These are phyloP conservation scores for Ophthalmolycus amberensis DNA, from an alignment of 2,113 vertebrate species.

Conservation along the genomic window DNA sequence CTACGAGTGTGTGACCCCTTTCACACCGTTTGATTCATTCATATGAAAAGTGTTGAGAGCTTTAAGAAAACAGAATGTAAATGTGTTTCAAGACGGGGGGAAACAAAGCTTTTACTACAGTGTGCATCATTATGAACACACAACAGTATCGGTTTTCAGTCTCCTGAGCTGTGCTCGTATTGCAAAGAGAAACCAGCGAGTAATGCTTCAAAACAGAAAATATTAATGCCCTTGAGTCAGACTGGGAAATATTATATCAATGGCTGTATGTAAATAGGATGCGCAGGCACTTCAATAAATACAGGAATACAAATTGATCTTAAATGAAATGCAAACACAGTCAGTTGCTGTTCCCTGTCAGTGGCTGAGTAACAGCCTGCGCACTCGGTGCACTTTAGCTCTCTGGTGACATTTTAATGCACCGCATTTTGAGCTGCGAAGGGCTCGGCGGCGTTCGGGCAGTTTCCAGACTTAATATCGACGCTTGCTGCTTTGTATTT, in stretches of 20 bases:
- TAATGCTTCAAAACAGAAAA: constrained; percentile 2
- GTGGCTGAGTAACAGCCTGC: not conserved
- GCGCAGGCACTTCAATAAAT: constrained; percentile 28
- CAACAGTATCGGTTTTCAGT: not conserved
- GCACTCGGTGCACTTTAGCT: constrained; percentile 8
- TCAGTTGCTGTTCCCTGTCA: constrained; percentile 8
- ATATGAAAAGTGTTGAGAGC: too few relatives aligned
- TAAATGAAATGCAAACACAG: constrained; percentile 37
- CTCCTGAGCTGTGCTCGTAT: not conserved
- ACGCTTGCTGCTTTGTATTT: not conserved
- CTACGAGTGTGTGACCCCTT: too few relatives aligned
- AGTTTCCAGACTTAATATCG: not conserved
- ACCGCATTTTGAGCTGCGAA: not conserved
- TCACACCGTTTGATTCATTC: too few relatives aligned
- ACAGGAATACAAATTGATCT: constrained; percentile 8
- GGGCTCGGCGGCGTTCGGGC: not conserved
- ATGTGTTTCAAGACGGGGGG: not conserved
- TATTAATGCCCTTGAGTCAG: not conserved
- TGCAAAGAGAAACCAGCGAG: not conserved
- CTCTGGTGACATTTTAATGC: constrained; percentile 31
- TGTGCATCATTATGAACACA: not conserved
- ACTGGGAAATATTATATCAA: not conserved
- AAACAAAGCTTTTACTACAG: fast-evolving
- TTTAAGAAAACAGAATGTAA: not conserved
- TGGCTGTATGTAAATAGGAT: not conserved